Evolutionary conservation across 2,888 invertebrate genomes (phyloP).

Genomic region (Pandemis heparana): DNA sequence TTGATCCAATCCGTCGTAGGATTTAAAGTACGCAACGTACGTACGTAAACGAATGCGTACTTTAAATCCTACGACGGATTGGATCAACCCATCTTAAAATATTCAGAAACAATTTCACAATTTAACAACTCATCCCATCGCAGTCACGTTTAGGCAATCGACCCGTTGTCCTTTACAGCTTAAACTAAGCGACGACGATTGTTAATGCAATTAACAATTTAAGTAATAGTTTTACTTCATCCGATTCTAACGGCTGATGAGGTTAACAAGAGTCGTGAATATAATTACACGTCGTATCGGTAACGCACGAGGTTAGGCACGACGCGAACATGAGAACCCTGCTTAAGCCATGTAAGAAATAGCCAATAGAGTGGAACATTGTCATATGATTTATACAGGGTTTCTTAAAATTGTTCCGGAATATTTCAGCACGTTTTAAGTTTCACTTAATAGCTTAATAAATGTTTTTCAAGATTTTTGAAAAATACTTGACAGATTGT

Average conservation of each 20-base stretch:
- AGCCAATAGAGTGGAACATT: too few species aligned
- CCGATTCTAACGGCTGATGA: constrained; percentile 11
- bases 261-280: constrained; percentile 53
- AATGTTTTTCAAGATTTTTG: too few species aligned
- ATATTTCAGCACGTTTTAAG: too few species aligned
- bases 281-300: constrained; percentile 55
- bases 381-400: too few species aligned
- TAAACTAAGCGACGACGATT: constrained; percentile 54
- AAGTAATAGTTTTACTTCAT: constrained; percentile 43
- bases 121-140: neutral
- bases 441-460: too few species aligned
- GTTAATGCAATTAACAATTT: constrained; percentile 49
- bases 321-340: neutral
- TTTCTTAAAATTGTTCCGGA: too few species aligned
- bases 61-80: neutral
- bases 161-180: constrained; percentile 52
- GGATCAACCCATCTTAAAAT: constrained; percentile 1
- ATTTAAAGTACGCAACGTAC: neutral
- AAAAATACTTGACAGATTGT: too few species aligned
- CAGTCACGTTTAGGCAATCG: constrained; percentile 31
- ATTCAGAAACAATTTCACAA: constrained; percentile 9
- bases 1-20: neutral
- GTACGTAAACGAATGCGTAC: neutral
- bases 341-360: neutral
- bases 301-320: constrained; percentile 54